Evolutionary conservation across 1,140 invertebrate species (phyloP).

Genomic region (Spodoptera frugiperda): DNA sequence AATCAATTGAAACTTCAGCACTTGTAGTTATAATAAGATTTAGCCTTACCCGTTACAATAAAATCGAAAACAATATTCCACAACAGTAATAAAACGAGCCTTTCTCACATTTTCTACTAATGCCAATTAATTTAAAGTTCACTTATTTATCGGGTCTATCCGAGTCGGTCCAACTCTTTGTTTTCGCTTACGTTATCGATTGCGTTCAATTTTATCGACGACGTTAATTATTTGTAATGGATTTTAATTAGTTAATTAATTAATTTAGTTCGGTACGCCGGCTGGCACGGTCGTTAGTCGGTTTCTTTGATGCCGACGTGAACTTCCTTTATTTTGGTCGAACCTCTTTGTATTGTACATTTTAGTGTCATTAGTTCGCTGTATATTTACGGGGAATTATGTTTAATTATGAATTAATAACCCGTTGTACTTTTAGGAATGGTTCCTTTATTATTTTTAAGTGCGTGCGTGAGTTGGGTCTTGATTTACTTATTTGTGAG

Average conservation of each 20-base stretch:
- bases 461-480: not conserved
- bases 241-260: conserved; percentile 85
- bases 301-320: conserved; percentile 70
- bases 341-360: conserved; percentile 61
- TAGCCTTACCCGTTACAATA: no score
- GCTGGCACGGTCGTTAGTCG: conserved; percentile 58
- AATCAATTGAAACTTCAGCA: no score
- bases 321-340: conserved; percentile 46
- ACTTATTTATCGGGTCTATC: conserved; percentile 48
- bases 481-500: conserved; percentile 22
- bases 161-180: conserved; percentile 66
- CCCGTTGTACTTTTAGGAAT: conserved; percentile 37
- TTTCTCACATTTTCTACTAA: conserved; percentile 36
- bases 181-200: conserved; percentile 78
- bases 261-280: conserved; percentile 77
- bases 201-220: conserved; percentile 78
- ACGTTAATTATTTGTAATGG: conserved; percentile 84
- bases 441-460: conserved; percentile 34
- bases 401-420: conserved; percentile 49
- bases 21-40: no score
- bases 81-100: not conserved
- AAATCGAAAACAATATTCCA: no score
- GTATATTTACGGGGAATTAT: conserved; percentile 48
- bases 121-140: conserved; percentile 39
- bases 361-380: conserved; percentile 59